Conservation (phyloP, 2,888 invertebrate species). For the Drosophila sordidula region DNA sequence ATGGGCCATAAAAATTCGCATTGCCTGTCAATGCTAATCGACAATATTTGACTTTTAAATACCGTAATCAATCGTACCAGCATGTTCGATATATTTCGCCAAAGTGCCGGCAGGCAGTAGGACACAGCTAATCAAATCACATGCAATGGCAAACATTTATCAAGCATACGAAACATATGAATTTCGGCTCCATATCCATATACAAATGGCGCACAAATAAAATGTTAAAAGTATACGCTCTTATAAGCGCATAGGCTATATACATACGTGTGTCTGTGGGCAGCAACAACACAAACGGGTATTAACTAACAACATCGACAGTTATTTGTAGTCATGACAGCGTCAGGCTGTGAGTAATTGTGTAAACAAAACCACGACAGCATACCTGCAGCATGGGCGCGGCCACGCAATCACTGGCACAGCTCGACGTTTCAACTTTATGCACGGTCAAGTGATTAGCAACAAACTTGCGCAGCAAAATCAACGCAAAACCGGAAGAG, state of each 20-base stretch:
- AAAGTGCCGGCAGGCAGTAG: conserved; percentile 43
- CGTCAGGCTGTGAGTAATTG: conserved; percentile 70
- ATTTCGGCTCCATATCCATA: conserved; percentile 13
- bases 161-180: conserved; percentile 51
- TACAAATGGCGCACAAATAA: conserved; percentile 29
- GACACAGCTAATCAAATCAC: conserved; percentile 72
- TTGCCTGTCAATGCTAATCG: conserved; percentile 56
- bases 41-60: conserved; percentile 74
- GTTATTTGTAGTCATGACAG: conserved; percentile 60
- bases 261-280: not conserved
- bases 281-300: conserved; percentile 45
- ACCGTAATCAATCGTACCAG: conserved; percentile 66
- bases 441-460: conserved; percentile 79
- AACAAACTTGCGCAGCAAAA: conserved; percentile 71
- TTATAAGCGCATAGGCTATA: too few species aligned
- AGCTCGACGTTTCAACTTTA: conserved; percentile 68
- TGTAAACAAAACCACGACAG: conserved; percentile 62
- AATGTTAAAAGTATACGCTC: conserved; percentile 18
- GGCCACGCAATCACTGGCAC: conserved; percentile 66
- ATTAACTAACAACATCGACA: conserved; percentile 56
- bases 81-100: conserved; percentile 43
- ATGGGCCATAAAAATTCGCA: conserved; percentile 19
- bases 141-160: conserved; percentile 69
- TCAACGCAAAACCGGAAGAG: conserved; percentile 65
- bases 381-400: conserved; percentile 41